phyloP scores from a whole-genome alignment of 2,888 invertebrate genomes.

The Andricus curvator region DNA sequence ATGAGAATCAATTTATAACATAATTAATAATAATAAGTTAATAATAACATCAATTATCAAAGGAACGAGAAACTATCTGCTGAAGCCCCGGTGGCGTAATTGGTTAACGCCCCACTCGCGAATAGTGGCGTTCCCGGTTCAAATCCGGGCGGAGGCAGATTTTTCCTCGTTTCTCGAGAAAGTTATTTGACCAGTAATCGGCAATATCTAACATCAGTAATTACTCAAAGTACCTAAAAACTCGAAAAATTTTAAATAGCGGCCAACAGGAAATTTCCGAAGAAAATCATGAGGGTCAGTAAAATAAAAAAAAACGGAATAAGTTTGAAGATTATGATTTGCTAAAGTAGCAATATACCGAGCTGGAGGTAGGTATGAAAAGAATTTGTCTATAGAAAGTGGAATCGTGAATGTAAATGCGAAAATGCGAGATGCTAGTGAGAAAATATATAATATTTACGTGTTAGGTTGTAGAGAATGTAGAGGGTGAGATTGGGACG shows the following conservation, averaged over 20 bases:
- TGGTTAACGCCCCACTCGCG: no score
- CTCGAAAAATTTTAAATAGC: no score
- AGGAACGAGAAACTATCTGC: no score
- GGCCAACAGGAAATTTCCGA: neutral
- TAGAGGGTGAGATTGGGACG: constrained; percentile 47
- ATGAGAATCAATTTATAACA: no score
- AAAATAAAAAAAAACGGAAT: neutral
- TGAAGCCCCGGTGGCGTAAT: no score
- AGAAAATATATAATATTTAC: constrained; percentile 43
- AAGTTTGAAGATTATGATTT: constrained; percentile 10
- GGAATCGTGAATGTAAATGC: neutral
- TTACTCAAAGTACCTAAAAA: no score
- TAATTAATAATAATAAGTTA: fast-evolving
- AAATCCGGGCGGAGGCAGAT: no score
- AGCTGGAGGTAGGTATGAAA: neutral
- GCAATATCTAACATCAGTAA: fast-evolving
- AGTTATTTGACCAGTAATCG: fast-evolving
- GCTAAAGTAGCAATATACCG: constrained; percentile 8
- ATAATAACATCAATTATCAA: fast-evolving
- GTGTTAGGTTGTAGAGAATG: constrained; percentile 39
- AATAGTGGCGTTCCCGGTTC: no score
- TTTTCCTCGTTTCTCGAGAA: no score
- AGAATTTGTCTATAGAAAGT: constrained; percentile 10
- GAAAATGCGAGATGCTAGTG: neutral
- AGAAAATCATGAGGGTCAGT: neutral